Evolutionary conservation across 2,888 invertebrate species (phyloP).

Genomic region (Amblyjoppa fuscipennis): DNA sequence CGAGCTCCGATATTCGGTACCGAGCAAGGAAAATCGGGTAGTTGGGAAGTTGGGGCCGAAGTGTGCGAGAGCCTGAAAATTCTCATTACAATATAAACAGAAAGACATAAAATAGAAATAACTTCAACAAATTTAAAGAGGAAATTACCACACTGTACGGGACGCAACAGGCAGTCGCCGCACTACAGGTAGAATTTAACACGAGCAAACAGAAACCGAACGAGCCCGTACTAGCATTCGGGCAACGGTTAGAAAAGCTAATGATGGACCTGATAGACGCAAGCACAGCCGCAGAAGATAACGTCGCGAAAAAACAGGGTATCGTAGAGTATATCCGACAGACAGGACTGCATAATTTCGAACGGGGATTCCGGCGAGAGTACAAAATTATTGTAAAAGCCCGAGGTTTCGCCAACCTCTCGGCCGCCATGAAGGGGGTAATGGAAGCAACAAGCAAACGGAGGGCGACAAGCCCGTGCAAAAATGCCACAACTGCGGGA

Average conservation of each 20-base stretch:
- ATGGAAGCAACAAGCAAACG: no score
- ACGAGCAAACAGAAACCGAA: conserved; percentile 9
- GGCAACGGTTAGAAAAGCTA: not conserved
- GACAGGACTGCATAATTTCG: not conserved
- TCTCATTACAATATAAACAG: not conserved
- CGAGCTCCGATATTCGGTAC: no score
- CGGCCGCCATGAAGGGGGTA: no score
- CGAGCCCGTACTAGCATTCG: conserved; percentile 17
- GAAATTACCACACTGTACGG: conserved; percentile 19
- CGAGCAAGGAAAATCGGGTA: no score
- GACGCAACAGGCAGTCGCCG: conserved; percentile 10
- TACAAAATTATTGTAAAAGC: no score
- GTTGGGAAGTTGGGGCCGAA: no score
- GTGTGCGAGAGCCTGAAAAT: no score
- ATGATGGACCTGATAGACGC: conserved; percentile 42
- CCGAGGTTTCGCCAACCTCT: no score
- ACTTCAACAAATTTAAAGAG: not conserved
- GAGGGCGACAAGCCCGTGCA: no score
- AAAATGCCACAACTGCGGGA: no score
- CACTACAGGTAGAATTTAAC: conserved; percentile 24
- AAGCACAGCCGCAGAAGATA: not conserved
- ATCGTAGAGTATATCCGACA: conserved; percentile 16
- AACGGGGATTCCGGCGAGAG: no score
- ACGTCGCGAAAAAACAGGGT: not conserved
- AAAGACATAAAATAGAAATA: no score